phyloP scores from a whole-genome alignment of 2,113 vertebrate genomes.

The Xiphorhynchus elegans region DNA sequence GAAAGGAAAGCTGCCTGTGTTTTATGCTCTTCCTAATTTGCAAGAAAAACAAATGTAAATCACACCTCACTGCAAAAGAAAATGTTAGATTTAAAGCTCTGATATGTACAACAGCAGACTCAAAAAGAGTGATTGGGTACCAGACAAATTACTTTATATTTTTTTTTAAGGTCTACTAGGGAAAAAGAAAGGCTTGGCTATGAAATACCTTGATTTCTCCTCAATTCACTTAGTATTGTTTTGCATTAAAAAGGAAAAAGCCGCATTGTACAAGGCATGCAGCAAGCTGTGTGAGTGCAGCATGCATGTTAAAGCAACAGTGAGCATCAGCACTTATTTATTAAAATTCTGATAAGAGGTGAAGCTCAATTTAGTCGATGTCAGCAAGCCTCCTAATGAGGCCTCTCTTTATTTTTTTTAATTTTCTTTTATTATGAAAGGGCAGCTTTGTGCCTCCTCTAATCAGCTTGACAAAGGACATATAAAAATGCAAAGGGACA shows the following conservation, averaged over 20 bases:
- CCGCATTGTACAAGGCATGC: not conserved
- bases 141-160: not conserved
- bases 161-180: conserved; percentile 20
- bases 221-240: not conserved
- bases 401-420: not conserved
- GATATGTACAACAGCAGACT: not conserved
- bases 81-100: conserved; percentile 38
- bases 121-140: not conserved
- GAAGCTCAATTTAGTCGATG: conserved; percentile 64
- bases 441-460: conserved; percentile 56
- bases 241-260: conserved; percentile 49
- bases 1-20: conserved; percentile 17
- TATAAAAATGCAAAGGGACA: conserved; percentile 28
- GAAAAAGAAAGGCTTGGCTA: conserved; percentile 10
- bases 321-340: conserved; percentile 8
- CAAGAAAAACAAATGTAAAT: conserved; percentile 64
- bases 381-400: conserved; percentile 53
- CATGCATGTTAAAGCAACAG: not conserved
- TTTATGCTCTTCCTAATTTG: conserved; percentile 37
- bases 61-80: not conserved
- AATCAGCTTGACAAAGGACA: conserved; percentile 57
- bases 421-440: conserved; percentile 30
- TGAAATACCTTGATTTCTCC: not conserved
- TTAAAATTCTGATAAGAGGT: conserved; percentile 46
- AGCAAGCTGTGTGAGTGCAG: not conserved